phyloP scores from a whole-genome alignment of 2,888 invertebrate species.

The Crioceris asparagi region DNA sequence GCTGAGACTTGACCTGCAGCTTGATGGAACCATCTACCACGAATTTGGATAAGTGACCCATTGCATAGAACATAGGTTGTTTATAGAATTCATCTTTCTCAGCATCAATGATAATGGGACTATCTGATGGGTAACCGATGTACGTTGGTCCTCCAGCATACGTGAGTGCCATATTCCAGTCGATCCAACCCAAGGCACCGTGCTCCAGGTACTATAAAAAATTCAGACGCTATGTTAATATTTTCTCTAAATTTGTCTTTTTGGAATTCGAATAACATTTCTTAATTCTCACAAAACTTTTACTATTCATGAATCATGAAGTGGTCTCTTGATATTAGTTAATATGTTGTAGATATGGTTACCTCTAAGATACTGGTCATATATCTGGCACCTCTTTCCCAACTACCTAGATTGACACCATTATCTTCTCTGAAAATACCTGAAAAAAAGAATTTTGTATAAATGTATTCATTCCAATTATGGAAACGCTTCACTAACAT shows the following conservation, averaged over 20 bases:
- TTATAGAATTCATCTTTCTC: slow-evolving; percentile 67
- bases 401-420: slow-evolving; percentile 73
- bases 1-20: slow-evolving; percentile 29
- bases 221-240: background rate
- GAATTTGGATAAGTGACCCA: slow-evolving; percentile 67
- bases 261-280: too few species aligned
- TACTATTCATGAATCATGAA: too few species aligned
- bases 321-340: too few species aligned
- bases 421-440: too few species aligned
- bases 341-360: too few species aligned
- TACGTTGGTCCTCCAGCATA: slow-evolving; percentile 71
- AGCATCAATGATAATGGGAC: slow-evolving; percentile 60
- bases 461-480: too few species aligned
- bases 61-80: slow-evolving; percentile 77
- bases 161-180: slow-evolving; percentile 80
- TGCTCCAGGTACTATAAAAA: slow-evolving; percentile 54
- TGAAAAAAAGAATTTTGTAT: too few species aligned
- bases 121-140: slow-evolving; percentile 67
- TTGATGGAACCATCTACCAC: slow-evolving; percentile 47
- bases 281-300: too few species aligned
- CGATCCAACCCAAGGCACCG: slow-evolving; percentile 76
- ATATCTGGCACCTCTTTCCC: slow-evolving; percentile 61
- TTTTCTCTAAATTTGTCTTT: too few species aligned
- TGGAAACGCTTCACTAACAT: slow-evolving; percentile 44
- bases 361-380: slow-evolving; percentile 51